Evolutionary conservation across 2,113 vertebrate species (phyloP).

Genomic region (Equus przewalskii): DNA sequence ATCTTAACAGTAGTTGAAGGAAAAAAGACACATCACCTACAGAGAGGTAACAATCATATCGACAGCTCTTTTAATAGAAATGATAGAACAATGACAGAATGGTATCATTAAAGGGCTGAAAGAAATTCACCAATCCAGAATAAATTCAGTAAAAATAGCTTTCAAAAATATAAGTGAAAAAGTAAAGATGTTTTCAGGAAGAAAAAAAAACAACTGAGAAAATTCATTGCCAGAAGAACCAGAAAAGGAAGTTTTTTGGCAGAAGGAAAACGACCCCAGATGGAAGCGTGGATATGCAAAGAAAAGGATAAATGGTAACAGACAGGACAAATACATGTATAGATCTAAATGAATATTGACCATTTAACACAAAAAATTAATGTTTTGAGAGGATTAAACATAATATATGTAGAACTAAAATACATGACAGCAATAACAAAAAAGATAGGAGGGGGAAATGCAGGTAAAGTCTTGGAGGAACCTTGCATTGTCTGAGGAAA

Average conservation of each 20-base stretch:
- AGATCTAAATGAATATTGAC: background rate
- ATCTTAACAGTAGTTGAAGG: background rate
- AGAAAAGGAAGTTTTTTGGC: background rate
- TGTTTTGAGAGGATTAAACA: background rate
- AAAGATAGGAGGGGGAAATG: background rate
- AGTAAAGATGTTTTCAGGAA: background rate
- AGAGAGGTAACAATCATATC: background rate
- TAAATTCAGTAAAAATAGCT: background rate
- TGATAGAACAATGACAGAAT: background rate
- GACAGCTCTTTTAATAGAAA: background rate
- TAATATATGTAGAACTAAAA: background rate
- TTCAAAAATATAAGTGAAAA: background rate
- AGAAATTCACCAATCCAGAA: background rate
- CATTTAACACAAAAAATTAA: background rate
- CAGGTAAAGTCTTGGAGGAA: background rate
- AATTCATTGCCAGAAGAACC: background rate
- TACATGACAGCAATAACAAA: background rate
- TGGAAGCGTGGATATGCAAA: background rate
- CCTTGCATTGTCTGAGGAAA: background rate
- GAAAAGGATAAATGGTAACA: background rate
- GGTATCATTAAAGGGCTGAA: background rate
- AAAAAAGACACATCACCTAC: background rate
- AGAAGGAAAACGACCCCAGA: background rate
- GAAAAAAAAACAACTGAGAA: background rate
- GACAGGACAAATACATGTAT: background rate